A percentile compares a stretch with the other conserved stretches of the same genome.
phyloP scores from a whole-genome alignment of 2,888 invertebrate species.

The Leptinotarsa peninsularis region DNA sequence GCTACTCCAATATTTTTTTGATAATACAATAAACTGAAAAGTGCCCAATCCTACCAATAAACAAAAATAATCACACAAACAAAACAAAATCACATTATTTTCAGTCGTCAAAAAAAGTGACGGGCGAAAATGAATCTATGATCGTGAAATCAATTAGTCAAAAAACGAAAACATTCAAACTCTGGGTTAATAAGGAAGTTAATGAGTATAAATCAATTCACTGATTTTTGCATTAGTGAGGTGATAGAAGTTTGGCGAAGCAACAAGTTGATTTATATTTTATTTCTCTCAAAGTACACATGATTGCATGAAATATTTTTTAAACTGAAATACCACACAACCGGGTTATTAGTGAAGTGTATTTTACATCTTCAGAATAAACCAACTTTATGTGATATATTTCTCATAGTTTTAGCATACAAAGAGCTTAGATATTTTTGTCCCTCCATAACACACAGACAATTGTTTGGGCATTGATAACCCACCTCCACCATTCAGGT shows the following conservation, averaged over 20 bases:
- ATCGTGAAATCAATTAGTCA: background rate
- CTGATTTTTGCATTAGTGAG: slow-evolving; percentile 10
- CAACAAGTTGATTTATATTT: slow-evolving; percentile 7
- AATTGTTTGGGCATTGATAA: too few species aligned
- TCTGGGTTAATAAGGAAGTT: background rate
- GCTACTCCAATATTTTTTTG: background rate
- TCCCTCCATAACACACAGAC: too few species aligned
- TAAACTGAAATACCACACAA: too few species aligned
- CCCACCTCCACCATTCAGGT: too few species aligned
- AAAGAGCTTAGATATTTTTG: too few species aligned
- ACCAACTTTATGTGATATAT: too few species aligned
- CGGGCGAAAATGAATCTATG: background rate
- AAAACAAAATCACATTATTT: slow-evolving; percentile 9
- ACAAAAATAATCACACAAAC: background rate
- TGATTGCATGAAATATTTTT: too few species aligned
- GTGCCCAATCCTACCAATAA: background rate
- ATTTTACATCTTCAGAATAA: too few species aligned
- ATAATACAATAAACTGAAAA: background rate
- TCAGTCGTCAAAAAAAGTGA: background rate
- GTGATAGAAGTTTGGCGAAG: background rate
- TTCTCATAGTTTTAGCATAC: too few species aligned
- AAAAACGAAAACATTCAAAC: background rate
- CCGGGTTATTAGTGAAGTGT: too few species aligned
- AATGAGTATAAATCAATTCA: background rate
- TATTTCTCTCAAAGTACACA: background rate